These are phyloP conservation scores for Teleogryllus oceanicus DNA, from an alignment of 2,888 invertebrate species.

Conservation along the genomic window DNA sequence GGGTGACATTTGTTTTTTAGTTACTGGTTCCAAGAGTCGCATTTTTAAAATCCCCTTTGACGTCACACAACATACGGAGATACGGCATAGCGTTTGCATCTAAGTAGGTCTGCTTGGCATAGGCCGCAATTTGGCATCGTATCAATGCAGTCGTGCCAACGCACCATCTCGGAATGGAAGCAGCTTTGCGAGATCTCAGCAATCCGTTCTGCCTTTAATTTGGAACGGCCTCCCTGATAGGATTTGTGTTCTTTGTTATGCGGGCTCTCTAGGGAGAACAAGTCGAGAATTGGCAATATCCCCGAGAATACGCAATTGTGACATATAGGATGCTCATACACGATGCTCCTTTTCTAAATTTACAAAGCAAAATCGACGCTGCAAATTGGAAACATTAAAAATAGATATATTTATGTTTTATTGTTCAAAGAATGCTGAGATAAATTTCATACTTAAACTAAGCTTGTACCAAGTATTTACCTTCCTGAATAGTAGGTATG, in stretches of 20 bases:
- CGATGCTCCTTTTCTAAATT: too few species aligned
- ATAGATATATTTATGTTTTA: too few species aligned
- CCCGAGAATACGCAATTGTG: too few species aligned
- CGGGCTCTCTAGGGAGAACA: too few species aligned
- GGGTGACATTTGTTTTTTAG: background rate
- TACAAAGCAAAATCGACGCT: too few species aligned
- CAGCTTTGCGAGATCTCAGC: background rate
- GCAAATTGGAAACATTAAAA: too few species aligned
- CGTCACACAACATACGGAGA: constrained; percentile 4
- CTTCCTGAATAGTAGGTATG: too few species aligned
- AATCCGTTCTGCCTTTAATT: background rate
- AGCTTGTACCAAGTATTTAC: too few species aligned
- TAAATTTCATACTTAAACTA: too few species aligned
- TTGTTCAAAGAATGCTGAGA: too few species aligned
- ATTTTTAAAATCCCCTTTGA: background rate
- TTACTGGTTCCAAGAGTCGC: background rate
- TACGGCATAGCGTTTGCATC: background rate
- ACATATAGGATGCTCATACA: too few species aligned
- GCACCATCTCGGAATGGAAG: background rate
- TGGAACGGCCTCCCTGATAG: background rate
- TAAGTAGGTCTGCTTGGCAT: background rate
- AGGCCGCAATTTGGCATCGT: background rate
- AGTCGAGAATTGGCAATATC: too few species aligned
- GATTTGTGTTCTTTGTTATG: background rate
- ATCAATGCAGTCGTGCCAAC: background rate